Base-by-base conservation (phyloP, 2,797 vertebrate genomes). In the Distichodus sexfasciatus region DNA sequence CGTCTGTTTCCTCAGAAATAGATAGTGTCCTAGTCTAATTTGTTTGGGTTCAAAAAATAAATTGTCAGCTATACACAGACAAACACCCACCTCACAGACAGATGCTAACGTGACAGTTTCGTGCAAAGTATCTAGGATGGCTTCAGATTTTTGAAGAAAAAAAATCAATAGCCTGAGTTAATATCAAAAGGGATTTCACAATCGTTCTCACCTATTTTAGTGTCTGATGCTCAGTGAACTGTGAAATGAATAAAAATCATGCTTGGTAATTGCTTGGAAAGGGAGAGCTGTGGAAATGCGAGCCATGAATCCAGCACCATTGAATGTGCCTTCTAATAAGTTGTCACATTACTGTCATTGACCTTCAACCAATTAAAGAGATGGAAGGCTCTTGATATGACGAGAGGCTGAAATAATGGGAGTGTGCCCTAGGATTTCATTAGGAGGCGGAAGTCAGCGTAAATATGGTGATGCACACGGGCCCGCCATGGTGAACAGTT, bases 241-340 rank as follows among this genome's bases (percentile, higher is more conserved):
- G n/a, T 90, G 88, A 92, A 92, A 92, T 91, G 89, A 91, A 91
- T 92, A 92, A 91, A 92, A 90, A 91, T 88, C 84, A 91, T 78
- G 84, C 87, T 86, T 87, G 54, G 87, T 91, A 90, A 92, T 91
- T 92, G 88, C 88, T 76, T 89, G 80, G 83, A 88, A 90, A 90
- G 86, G 83, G 86, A 89, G 86, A 57, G 65, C 81, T 82, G 86
- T 87, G 86, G 84, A 76, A 83, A 69, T 65, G 36, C 46, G 84
- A 87, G 84, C 85, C 87, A 86, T 87, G 87, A 90, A 90, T 88
- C 87, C 86, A 82, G 71, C 66, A 75, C 82, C 88, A 87, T 90
- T 89, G 86, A 86, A 90, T 86, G 78, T 80, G 84, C 76, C 83
- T 85, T 83, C 84, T 91, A 91, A 91, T 91, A 92, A 89, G 86